A percentile compares a stretch with the other conserved stretches of the same genome.
These are phyloP conservation scores for Hydrozoanthus gracilis DNA, from an alignment of 92 coral and sea anemone genomes.

Conservation along the genomic window DNA sequence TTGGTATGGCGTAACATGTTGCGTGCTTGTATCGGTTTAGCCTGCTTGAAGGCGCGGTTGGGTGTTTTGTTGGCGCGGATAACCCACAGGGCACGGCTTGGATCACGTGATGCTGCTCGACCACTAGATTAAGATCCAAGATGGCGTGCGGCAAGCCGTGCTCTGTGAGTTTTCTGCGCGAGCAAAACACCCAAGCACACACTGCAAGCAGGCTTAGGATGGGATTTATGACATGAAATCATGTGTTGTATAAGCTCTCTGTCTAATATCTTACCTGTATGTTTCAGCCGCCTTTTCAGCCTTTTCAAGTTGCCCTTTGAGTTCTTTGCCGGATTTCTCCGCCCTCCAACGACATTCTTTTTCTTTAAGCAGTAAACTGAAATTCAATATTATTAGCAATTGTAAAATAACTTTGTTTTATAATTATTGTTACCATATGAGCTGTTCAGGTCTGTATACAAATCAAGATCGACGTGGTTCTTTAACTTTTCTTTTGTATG, in stretches of 20 bases:
- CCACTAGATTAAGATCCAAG: not conserved
- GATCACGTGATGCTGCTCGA: not conserved
- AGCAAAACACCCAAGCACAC: not conserved
- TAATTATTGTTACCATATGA: no score
- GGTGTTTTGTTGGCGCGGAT: not conserved
- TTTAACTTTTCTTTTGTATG: no score
- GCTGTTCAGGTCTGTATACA: not conserved
- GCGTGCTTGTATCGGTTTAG: not conserved
- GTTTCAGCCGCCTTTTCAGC: not conserved
- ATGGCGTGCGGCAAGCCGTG: not conserved
- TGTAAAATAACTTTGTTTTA: not conserved
- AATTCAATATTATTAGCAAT: not conserved
- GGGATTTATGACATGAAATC: not conserved
- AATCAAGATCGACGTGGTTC: not conserved
- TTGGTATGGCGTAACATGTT: not conserved
- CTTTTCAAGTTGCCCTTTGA: not conserved
- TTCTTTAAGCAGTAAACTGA: not conserved
- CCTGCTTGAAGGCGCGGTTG: slow-evolving; percentile 1
- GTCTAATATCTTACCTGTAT: not conserved
- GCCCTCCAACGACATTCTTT: not conserved
- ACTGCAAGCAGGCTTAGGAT: not conserved
- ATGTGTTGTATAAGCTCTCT: not conserved
- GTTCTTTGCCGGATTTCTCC: not conserved
- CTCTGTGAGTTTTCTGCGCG: not conserved
- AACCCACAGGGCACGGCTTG: slow-evolving; percentile 1